Evolutionary conservation across 2,797 vertebrate genomes (phyloP).

Genomic region (Aulostomus chinensis): DNA sequence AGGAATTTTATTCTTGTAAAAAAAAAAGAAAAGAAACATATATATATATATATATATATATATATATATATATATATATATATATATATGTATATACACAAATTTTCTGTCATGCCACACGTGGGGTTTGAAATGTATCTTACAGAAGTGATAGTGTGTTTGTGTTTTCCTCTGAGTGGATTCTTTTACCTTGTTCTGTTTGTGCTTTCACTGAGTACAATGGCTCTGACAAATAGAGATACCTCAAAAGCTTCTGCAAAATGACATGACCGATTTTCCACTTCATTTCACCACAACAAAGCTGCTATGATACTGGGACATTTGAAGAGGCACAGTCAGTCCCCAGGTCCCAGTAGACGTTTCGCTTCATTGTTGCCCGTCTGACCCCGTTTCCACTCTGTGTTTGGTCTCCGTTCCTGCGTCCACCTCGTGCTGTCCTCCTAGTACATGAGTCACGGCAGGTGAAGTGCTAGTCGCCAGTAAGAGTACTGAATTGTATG

Average conservation of each 20-base stretch:
- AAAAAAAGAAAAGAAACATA: too few relatives aligned
- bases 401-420: too few relatives aligned
- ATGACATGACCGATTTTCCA: constrained; percentile 43
- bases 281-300: constrained; percentile 42
- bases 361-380: too few relatives aligned
- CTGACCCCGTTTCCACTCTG: constrained; percentile 38
- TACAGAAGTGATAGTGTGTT: constrained; percentile 23
- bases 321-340: too few relatives aligned
- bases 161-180: constrained; percentile 10
- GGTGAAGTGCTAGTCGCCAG: constrained; percentile 33
- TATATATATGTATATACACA: too few relatives aligned
- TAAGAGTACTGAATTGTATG: constrained; percentile 51
- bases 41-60: too few relatives aligned
- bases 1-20: too few relatives aligned
- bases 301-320: constrained; percentile 8
- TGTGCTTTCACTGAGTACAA: constrained; percentile 36
- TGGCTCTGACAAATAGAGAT: constrained; percentile 36
- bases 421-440: constrained; percentile 27
- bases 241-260: constrained; percentile 44
- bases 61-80: too few relatives aligned
- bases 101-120: constrained; percentile 23
- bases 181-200: constrained; percentile 34
- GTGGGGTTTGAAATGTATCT: constrained; percentile 53
- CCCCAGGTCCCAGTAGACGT: too few relatives aligned
- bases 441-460: too few relatives aligned